Evolutionary conservation across 2,888 invertebrate species (phyloP), one percentile per base, ranked within the genome.

Genomic region (Trisateles emortualis): DNA sequence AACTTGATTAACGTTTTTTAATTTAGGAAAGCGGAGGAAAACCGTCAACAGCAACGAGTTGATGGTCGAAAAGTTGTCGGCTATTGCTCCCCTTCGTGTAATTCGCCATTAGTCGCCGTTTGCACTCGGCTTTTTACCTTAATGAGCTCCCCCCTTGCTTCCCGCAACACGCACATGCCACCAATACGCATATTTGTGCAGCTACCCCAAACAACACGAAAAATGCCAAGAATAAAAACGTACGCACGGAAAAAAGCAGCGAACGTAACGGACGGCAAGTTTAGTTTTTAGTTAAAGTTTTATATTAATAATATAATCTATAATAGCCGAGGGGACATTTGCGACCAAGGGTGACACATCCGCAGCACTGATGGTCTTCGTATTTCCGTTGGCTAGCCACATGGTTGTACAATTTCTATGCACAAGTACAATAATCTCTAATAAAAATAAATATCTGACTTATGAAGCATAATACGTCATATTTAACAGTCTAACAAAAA

Each of bases 121-220:
- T 92, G 92, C 92, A 92, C 86, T 91, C 88, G 88, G 89, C 91
- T 91, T 92, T 92, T 90, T 90, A 92, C 89, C 90, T 91, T 92
- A 92, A 92, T 92, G 92, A 92, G 92, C 84, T 84, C 84, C 86
- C 88, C 89, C 83, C 78, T 79, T 79, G 76, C 79, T 75, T 76
- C 76, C 76, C 74, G 77, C 75, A 75, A 70, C 81, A 81, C 83
- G 83, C 84, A 84, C 88, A 88, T 87, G 87, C 86, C 78, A 88
- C 80, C 78, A 83, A 83, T 84, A 87, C 86, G 84, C 85, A 90
- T 89, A 86, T 88, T 88, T 88, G 87, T 90, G 90, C 90, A 91
- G 78, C 78, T 68, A 81, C 74, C 72, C 72, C 68, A 67, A 67
- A 57, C 61, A 63, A 68, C 70, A 74, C 61, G 62, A 68, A 69